Evolutionary conservation across 2,113 vertebrate genomes (phyloP).

Genomic region (Psittacara wagleri): DNA sequence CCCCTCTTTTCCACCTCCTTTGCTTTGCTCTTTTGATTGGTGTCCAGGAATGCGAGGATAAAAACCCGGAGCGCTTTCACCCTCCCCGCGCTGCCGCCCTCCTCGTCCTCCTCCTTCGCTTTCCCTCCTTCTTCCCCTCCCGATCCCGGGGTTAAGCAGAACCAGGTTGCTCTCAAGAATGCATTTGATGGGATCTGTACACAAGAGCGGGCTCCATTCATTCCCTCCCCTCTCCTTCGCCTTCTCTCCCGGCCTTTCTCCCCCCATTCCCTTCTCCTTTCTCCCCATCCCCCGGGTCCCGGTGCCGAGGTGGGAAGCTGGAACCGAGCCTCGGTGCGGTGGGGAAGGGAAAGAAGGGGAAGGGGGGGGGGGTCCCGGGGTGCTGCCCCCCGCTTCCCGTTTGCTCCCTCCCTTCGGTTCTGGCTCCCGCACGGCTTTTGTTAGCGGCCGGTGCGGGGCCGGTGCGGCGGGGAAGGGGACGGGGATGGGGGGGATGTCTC

Average conservation of each 20-base stretch:
- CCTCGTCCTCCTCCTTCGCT: no score
- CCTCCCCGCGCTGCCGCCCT: constrained; percentile 29
- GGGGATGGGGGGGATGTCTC: neutral
- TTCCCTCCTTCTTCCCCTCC: neutral
- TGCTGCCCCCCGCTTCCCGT: neutral
- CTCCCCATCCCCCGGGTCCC: neutral
- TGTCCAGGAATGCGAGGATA: constrained; percentile 60
- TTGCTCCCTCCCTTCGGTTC: neutral
- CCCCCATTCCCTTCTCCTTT: neutral
- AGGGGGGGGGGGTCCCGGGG: neutral
- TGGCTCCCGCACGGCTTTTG: constrained; percentile 24
- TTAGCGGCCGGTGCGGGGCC: neutral
- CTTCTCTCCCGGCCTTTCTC: neutral
- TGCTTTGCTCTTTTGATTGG: constrained; percentile 64
- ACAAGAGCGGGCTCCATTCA: constrained; percentile 48
- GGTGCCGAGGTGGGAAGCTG: neutral
- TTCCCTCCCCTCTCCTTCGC: constrained; percentile 2
- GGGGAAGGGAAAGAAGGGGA: neutral
- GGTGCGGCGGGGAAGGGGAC: neutral
- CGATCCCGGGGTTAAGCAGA: constrained; percentile 56
- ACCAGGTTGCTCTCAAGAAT: constrained; percentile 66
- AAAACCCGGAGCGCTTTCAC: constrained; percentile 10
- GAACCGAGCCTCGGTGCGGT: neutral
- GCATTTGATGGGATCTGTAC: constrained; percentile 39
- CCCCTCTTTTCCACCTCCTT: constrained; percentile 29